Conservation (phyloP, 2,113 vertebrate species). For the Ailurus styani region DNA sequence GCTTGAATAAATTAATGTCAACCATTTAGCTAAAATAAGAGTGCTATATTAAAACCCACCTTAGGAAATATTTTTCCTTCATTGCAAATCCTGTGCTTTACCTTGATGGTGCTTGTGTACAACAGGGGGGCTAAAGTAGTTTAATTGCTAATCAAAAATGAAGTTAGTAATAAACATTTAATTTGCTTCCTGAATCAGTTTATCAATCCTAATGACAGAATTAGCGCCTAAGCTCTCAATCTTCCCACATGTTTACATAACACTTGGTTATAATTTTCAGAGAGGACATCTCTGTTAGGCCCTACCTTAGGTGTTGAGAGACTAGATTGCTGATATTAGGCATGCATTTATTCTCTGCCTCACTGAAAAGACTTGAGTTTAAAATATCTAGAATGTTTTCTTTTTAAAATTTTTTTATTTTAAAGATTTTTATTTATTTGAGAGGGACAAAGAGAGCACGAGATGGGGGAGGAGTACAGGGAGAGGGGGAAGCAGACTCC, state of each 20-base stretch:
- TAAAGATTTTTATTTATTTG: neutral
- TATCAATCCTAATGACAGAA: neutral
- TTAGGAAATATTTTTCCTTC: neutral
- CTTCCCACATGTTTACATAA: neutral
- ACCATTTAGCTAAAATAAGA: slow-evolving; percentile 25
- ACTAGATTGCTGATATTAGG: neutral
- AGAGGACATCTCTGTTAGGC: neutral
- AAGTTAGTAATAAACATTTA: slow-evolving; percentile 6
- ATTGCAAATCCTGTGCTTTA: neutral
- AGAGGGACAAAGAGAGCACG: neutral
- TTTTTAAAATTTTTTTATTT: neutral
- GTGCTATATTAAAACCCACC: neutral
- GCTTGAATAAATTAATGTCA: neutral
- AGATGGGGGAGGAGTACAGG: neutral
- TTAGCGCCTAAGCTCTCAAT: neutral
- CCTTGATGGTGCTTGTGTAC: neutral
- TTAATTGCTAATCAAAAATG: neutral
- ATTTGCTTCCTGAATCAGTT: slow-evolving; percentile 19
- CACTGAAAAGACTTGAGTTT: neutral
- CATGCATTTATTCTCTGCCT: neutral
- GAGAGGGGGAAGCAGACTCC: neutral
- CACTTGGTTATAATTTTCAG: neutral
- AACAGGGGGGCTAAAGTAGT: neutral
- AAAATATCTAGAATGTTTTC: neutral
- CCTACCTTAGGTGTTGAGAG: neutral